Evolutionary conservation across 2,888 invertebrate genomes (phyloP).

Genomic region (Meandrusa payeni): DNA sequence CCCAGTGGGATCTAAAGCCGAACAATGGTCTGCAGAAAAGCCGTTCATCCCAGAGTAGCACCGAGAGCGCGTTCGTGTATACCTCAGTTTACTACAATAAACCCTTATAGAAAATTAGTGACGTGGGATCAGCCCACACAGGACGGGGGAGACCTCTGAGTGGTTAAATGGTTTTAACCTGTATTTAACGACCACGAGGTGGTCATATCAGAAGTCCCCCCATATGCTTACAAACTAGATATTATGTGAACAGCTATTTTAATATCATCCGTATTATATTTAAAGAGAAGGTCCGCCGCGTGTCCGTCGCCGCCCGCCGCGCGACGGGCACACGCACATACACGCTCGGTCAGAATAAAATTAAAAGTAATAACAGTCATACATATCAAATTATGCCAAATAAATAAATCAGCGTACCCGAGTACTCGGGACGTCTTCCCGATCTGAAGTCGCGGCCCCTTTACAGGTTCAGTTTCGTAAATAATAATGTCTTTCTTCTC

Average conservation of each 20-base stretch:
- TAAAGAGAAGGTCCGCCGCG: constrained; percentile 28
- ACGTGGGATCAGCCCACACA: no score
- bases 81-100: background rate
- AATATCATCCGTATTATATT: constrained; percentile 45
- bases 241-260: constrained; percentile 39
- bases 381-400: constrained; percentile 28
- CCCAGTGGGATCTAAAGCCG: no score
- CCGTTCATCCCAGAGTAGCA: no score
- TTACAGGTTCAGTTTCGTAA: no score
- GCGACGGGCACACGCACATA: no score
- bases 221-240: constrained; percentile 30
- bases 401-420: constrained; percentile 24
- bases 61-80: background rate
- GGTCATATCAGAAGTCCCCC: constrained; percentile 29
- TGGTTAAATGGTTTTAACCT: no score
- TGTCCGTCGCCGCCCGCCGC: background rate
- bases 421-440: no score
- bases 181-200: no score
- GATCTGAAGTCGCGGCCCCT: no score
- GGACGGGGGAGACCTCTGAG: no score
- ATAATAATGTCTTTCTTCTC: no score
- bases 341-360: constrained; percentile 9
- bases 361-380: constrained; percentile 21
- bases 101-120: background rate
- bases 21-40: no score